Percentiles rank a stretch among this genome's conserved stretches.
Conservation (phyloP, 2,797 vertebrate genomes). For the Varecia variegata region DNA sequence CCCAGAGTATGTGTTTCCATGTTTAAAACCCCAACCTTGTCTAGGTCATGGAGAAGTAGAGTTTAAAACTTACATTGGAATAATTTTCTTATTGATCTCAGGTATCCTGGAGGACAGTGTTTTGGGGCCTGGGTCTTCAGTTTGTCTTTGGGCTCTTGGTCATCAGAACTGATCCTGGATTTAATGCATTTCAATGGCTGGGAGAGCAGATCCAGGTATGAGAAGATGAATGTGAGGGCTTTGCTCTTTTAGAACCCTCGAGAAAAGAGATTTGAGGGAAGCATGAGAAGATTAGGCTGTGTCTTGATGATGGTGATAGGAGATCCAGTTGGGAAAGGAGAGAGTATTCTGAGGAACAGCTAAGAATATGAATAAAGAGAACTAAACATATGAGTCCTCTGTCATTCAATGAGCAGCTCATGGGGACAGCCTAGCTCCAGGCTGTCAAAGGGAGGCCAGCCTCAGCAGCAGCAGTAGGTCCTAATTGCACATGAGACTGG, state of each 20-base stretch:
- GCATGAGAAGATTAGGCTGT: not conserved
- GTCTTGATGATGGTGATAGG: not conserved
- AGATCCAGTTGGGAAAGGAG: not conserved
- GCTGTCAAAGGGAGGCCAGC: not conserved
- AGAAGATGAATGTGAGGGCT: not conserved
- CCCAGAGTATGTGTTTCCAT: not conserved
- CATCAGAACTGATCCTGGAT: slow-evolving; percentile 92
- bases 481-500: not conserved
- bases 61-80: not conserved
- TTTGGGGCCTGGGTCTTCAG: slow-evolving; percentile 94
- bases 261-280: not conserved
- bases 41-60: not conserved
- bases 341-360: not conserved
- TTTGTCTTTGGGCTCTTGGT: slow-evolving; percentile 93
- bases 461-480: not conserved
- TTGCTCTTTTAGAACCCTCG: not conserved
- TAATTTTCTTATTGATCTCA: slow-evolving; percentile 74
- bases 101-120: slow-evolving; percentile 92
- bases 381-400: not conserved
- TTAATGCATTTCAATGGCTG: slow-evolving; percentile 91
- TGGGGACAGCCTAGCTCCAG: not conserved
- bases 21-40: not conserved
- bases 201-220: slow-evolving; percentile 93
- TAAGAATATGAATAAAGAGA: not conserved
- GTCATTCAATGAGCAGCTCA: not conserved